Evolutionary conservation across 2,888 invertebrate genomes (phyloP), one percentile per base, ranked within the genome.

Genomic region (Stomorhina lunata): DNA sequence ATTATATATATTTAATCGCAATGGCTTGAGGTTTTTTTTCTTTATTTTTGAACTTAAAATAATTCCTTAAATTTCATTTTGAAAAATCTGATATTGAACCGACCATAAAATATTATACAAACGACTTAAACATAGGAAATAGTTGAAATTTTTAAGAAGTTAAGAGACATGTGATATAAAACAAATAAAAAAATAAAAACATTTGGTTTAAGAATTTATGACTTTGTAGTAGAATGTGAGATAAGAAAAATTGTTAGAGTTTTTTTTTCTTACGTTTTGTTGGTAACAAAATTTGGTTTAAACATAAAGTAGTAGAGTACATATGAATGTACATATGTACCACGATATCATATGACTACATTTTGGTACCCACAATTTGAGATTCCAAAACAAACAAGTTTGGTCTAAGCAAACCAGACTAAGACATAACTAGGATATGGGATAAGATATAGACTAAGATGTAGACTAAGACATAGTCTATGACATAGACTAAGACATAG

Each of bases 191-290:
- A 37, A 20, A 29, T 1, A 7, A 32, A 66, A 76, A 53, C 57
- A 40, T 55, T 37, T 17, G 50, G 9, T 5, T 15, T 66, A 71
- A 59, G 80, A 81, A 81, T 81, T 71, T 81, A 76, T 53, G 65
- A 76, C 57, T 71, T 72, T 76, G 57, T 68, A 50, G 12, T 40
- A 17, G 40, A 71, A 81, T 66, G 59, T 20, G n/a, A 57, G 80
- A 81, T 81, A 76, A 81, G 80, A 71, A 76, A 65, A 71, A 29
- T 37, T 15, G 43, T 43, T 72, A 43, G 53, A 4, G 6, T 12
- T 15, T 15, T 27, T 3, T 25, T 27, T 63, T 53, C 50, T 55
- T 20, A n/a, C 40, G 63, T 20, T 68, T 68, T 40, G n/a, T 45
- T 66, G 34, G 4, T 15, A 63, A 53, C 20, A 40, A 22, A 20